Evolutionary conservation across 2,797 vertebrate genomes (phyloP), one percentile per base, ranked within the genome.

Genomic region (Pseudochaenichthys georgianus): DNA sequence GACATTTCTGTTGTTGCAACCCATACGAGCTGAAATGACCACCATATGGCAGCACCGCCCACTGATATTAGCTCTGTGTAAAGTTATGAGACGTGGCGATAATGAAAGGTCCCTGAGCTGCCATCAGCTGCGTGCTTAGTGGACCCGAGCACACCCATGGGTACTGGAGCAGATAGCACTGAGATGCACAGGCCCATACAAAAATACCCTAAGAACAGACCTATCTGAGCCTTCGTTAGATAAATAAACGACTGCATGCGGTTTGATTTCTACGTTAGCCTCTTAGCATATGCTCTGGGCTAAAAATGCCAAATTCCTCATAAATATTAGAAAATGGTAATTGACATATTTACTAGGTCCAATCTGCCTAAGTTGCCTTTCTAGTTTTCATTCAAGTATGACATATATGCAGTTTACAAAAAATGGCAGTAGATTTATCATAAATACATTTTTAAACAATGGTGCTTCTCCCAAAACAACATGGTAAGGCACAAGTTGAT

Each of bases 11-110:
- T 72, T 82, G 80, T 75, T 80, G 75, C 51, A 58, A 57, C 65
- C 73, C 85, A 76, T 86, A 76, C 85, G 76, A 72, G 12, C 46
- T 78, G 81, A 88, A 87, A 90, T 85, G 70, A 80, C 81, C 59
- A 72, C 78, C 81, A 83, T 78, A 73, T 62, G 86, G 75, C 60
- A 69, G 75, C 73, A 55, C 34, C 77, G 77, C 55, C 70, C 57
- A 47, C 53, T 80, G 78, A 84, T 83, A 93, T 86, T 67, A 88
- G 70, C 70, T 73, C 75, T 57, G 64, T 46, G 70, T 77, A 75
- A 80, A 81, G 75, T 80, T 81, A 87, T 71, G 86, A 87, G 73
- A 84, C 58, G 7, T 61, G 52, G 66, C 2, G 48, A 77, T 81
- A 86, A 88, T 86, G 66, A 91, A 82, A 77, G 66, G 72, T 84